Percentiles rank a stretch among this genome's conserved stretches.
Evolutionary conservation across 1,140 invertebrate genomes (phyloP).

Genomic region (Lepidostoma basale): DNA sequence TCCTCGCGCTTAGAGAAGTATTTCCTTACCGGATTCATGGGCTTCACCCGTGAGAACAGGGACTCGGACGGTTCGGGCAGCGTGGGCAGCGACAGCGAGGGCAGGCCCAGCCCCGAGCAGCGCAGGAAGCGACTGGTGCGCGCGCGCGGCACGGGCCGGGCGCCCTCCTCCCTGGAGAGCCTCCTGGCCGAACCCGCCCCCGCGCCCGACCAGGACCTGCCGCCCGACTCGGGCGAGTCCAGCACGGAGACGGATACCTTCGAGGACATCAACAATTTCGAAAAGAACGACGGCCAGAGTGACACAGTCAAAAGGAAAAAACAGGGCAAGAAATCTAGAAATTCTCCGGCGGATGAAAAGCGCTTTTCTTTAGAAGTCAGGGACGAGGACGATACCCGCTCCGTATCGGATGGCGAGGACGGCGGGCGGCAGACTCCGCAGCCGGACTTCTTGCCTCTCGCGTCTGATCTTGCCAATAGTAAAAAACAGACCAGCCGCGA

Average conservation of each 20-base stretch:
- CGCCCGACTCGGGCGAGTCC: constrained; percentile 70
- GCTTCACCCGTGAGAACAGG: constrained; percentile 73
- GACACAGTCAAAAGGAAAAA: constrained; percentile 87
- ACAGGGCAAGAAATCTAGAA: constrained; percentile 67
- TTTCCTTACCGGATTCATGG: constrained; percentile 84
- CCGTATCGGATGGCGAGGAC: constrained; percentile 66
- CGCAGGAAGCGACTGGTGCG: constrained; percentile 78
- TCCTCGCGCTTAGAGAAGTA: constrained; percentile 89
- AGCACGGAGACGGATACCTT: constrained; percentile 79
- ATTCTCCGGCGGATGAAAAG: constrained; percentile 63
- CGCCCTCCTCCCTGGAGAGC: constrained; percentile 73
- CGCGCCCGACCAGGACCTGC: constrained; percentile 52
- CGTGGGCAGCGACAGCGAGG: constrained; percentile 82
- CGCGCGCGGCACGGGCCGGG: constrained; percentile 78
- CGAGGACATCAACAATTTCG: constrained; percentile 71
- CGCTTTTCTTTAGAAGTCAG: constrained; percentile 54
- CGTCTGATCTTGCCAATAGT: constrained; percentile 60
- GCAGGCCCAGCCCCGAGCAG: constrained; percentile 84
- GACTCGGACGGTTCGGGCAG: constrained; percentile 85
- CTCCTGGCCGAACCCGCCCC: constrained; percentile 52
- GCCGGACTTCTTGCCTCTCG: constrained; percentile 63
- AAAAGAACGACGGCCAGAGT: constrained; percentile 74
- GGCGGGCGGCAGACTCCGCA: constrained; percentile 68
- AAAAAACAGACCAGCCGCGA: constrained; percentile 81
- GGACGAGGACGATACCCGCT: constrained; percentile 66